phyloP scores from a whole-genome alignment of 1,140 invertebrate species.

The Chelonus insularis region DNA sequence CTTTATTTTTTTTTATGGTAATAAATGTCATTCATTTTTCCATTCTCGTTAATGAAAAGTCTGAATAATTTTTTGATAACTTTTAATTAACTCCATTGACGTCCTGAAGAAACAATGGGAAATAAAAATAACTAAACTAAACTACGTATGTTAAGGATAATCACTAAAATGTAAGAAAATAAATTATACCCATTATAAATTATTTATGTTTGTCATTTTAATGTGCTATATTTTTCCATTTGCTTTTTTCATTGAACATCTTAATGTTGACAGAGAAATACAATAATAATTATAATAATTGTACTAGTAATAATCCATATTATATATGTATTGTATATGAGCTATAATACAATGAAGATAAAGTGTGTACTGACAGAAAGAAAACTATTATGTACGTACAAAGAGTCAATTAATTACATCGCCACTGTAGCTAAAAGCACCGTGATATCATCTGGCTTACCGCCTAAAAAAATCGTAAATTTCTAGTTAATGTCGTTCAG shows the following conservation, averaged over 20 bases:
- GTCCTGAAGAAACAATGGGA: no score
- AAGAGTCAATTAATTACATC: slow-evolving; percentile 60
- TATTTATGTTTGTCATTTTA: no score
- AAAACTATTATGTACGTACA: slow-evolving; percentile 18
- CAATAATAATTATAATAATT: slow-evolving; percentile 46
- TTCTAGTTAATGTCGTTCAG: slow-evolving; percentile 21
- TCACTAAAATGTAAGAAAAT: no score
- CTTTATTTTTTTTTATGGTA: no score
- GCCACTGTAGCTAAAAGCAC: slow-evolving; percentile 90
- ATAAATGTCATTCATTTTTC: no score
- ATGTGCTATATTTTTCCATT: slow-evolving; percentile 1
- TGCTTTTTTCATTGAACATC: slow-evolving; percentile 45
- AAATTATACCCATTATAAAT: no score
- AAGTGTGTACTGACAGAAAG: neutral
- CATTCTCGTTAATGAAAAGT: no score
- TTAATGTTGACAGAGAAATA: slow-evolving; percentile 41
- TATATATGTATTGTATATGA: slow-evolving; percentile 49
- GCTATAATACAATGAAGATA: slow-evolving; percentile 59
- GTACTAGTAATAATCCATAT: neutral
- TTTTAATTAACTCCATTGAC: no score
- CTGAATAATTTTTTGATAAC: no score
- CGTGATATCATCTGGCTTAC: slow-evolving; percentile 97
- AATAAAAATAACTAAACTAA: no score
- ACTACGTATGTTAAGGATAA: no score
- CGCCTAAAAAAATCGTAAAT: slow-evolving; percentile 69